A percentile compares a stretch with the other conserved stretches of the same genome.
Conservation (phyloP, 2,113 vertebrate species). For the Pimephales promelas region DNA sequence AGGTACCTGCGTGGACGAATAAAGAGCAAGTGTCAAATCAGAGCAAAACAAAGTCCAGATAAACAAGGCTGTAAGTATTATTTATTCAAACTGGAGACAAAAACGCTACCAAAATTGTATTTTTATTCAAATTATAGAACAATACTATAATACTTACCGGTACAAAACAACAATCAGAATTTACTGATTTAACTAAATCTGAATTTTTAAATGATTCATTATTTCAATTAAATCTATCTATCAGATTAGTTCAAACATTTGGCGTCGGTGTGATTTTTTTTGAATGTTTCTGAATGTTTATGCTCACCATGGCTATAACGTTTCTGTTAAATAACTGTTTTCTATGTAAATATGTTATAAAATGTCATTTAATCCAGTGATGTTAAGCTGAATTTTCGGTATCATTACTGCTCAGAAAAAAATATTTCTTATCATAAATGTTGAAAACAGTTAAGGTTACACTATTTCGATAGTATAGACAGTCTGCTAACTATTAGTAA, state of each 20-base stretch:
- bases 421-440: too few species aligned
- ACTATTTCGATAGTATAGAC: too few species aligned
- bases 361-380: neutral
- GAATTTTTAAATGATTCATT: too few species aligned
- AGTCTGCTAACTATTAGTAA: too few species aligned
- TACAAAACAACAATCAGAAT: too few species aligned
- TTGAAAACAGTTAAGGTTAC: too few species aligned
- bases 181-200: too few species aligned
- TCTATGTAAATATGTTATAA: neutral
- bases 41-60: neutral
- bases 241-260: neutral
- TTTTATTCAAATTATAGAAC: neutral
- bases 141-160: neutral
- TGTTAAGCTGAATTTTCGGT: neutral
- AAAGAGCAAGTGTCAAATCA: conserved; percentile 15
- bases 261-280: neutral
- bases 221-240: neutral
- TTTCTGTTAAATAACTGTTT: neutral
- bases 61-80: too few species aligned
- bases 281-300: neutral
- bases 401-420: neutral
- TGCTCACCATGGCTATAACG: neutral
- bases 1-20: conserved; percentile 82
- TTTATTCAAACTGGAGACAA: neutral
- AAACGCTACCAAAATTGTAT: neutral